A percentile compares a stretch with the other conserved stretches of the same genome.
These are phyloP conservation scores for Enteromius fasciolatus DNA, from an alignment of 2,797 vertebrate species.

Conservation along the genomic window DNA sequence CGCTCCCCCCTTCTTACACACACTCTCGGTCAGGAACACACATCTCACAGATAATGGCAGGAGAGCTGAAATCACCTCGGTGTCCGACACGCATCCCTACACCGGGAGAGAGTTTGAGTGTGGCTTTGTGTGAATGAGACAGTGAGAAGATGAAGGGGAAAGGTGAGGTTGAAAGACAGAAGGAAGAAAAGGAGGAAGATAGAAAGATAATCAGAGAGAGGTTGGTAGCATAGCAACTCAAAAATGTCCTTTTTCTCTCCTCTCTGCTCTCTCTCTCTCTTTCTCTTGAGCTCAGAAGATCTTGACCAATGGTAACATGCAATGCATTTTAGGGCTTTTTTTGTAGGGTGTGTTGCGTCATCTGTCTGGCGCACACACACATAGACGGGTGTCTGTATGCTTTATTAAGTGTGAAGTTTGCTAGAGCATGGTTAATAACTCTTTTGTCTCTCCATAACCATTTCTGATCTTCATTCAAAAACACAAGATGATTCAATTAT, in stretches of 20 bases:
- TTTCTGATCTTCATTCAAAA: constrained; percentile 15
- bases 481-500: neutral
- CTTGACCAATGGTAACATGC: constrained; percentile 50
- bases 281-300: constrained; percentile 16
- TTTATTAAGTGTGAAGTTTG: constrained; percentile 53
- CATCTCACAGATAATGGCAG: constrained; percentile 64
- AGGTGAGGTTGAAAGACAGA: constrained; percentile 41
- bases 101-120: constrained; percentile 35
- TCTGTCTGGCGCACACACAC: constrained; percentile 30
- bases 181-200: constrained; percentile 21
- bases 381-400: constrained; percentile 11
- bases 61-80: constrained; percentile 63
- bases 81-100: constrained; percentile 60
- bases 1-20: constrained; percentile 35
- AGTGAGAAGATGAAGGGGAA: constrained; percentile 39
- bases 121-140: constrained; percentile 19
- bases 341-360: constrained; percentile 32
- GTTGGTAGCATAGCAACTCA: constrained; percentile 61
- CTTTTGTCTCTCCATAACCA: neutral
- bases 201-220: constrained; percentile 22
- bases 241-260: constrained; percentile 4
- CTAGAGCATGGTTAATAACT: constrained; percentile 14
- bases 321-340: constrained; percentile 33
- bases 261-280: constrained; percentile 1
- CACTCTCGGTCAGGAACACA: constrained; percentile 31